Conservation (phyloP, 1,140 invertebrate genomes). For the Papilio dardanus region DNA sequence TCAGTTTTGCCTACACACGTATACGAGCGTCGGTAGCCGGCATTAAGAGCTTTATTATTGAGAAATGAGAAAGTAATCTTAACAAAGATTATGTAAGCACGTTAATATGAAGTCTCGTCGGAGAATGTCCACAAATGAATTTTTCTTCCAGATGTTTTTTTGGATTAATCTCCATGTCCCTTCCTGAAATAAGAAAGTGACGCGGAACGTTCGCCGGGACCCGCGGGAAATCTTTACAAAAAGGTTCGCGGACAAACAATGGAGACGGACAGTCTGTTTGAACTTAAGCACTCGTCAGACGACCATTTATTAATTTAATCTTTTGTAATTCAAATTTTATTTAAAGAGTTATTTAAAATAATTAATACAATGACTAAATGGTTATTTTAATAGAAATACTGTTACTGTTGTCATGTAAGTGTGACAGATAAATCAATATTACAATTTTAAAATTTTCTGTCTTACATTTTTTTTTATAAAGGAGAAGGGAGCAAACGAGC, state of each 20-base stretch:
- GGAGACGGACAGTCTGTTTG: conserved; percentile 60
- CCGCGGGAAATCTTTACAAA: conserved; percentile 73
- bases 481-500: too few relatives aligned
- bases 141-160: conserved; percentile 37
- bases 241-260: conserved; percentile 72
- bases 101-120: conserved; percentile 13
- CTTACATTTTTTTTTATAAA: too few relatives aligned
- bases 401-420: too few relatives aligned
- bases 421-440: too few relatives aligned
- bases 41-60: conserved; percentile 26
- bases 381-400: neutral
- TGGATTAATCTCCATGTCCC: conserved; percentile 42
- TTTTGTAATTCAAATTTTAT: neutral
- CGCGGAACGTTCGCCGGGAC: conserved; percentile 55
- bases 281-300: conserved; percentile 48
- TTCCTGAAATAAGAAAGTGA: conserved; percentile 55
- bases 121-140: conserved; percentile 30
- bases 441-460: too few relatives aligned
- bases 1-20: too few relatives aligned
- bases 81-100: conserved; percentile 14
- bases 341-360: neutral
- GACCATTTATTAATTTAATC: conserved; percentile 5
- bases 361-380: neutral
- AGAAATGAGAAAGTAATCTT: conserved; percentile 21
- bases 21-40: too few relatives aligned